These are phyloP conservation scores for Zingel zingel DNA, from an alignment of 2,113 vertebrate genomes.

Conservation along the genomic window DNA sequence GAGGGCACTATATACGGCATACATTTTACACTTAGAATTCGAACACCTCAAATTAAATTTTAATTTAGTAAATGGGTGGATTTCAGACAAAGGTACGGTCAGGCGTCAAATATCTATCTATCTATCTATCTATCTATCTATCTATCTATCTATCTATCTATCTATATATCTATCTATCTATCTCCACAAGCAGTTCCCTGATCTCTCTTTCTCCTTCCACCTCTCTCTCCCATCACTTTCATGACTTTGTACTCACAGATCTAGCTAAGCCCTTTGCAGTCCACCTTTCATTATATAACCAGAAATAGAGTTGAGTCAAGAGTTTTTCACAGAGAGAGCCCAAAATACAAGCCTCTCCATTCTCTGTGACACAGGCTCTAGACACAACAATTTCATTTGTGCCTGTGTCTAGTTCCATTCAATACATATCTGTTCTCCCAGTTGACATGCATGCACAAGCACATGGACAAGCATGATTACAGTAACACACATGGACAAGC, in stretches of 20 bases:
- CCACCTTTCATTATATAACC: constrained; percentile 75
- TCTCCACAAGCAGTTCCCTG: not conserved
- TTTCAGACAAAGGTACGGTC: not conserved
- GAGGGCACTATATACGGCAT: not conserved
- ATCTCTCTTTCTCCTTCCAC: constrained; percentile 3
- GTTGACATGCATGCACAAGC: constrained; percentile 40
- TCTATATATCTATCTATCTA: constrained; percentile 10
- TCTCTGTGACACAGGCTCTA: constrained; percentile 62
- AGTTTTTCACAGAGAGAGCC: constrained; percentile 58
- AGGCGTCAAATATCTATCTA: not conserved
- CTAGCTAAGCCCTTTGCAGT: constrained; percentile 61
- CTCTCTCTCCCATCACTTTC: constrained; percentile 12
- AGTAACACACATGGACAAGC: constrained; percentile 4
- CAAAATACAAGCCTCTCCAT: constrained; percentile 65
- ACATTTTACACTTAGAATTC: not conserved
- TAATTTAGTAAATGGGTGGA: not conserved
- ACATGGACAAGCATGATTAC: not conserved
- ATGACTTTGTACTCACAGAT: constrained; percentile 47
- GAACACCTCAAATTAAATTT: not conserved
- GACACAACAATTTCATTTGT: constrained; percentile 73
- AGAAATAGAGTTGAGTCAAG: constrained; percentile 74
- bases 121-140: constrained; percentile 3
- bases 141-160: constrained; percentile 8
- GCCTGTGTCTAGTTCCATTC: constrained; percentile 55
- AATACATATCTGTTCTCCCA: constrained; percentile 65